Base-by-base conservation (phyloP, 2,113 vertebrate genomes). In the Marmota monax region DNA sequence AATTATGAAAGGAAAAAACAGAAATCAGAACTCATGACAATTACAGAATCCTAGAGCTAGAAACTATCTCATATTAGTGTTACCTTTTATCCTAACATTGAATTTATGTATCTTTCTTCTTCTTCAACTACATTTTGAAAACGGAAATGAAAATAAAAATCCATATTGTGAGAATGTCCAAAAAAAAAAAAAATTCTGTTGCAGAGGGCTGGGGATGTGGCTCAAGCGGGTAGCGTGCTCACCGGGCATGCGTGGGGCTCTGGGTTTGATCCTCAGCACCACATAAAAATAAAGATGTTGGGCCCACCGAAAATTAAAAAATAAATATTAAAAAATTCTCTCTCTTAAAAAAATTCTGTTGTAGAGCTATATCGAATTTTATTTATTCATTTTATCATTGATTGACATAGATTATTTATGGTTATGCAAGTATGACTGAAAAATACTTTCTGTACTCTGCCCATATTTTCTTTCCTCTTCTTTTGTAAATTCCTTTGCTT, bases 1-100 rank as follows among this genome's bases (percentile, higher is more conserved):
- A 98, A 99, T 95, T 82, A 86, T 87, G 90, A 96, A 98, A 97
- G 3, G 34, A 94, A 94, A 51, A 97, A 92, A 82, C 10, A 98
- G 45, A 92, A 94, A 92, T 97, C 23, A 96, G 95, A 93, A 96
- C 16, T 82, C 56, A 87, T 63, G 84, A 95, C 7, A 98, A 84
- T 86, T 37, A 88, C 34, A 96, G 73, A 92, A 92, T 96, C 76
- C 5, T 39, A 91, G 11, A 97, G 90, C 76, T 96, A 61, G 72
- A 95, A 58, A 58, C 4, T 0, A 65, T 51, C 94, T 96, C 58
- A 84, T 23, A 96, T 90, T 70, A 95, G 29, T 72, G 79, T 93
- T 85, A 92, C 7, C 53, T 72, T 83, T 88, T 65, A 84, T 67
- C 4, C 58, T 90, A 94, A 84, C 39, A 69, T 89, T n/a, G 92